Percentiles rank a stretch among this genome's conserved stretches.
Evolutionary conservation across 2,797 vertebrate genomes (phyloP).

Genomic region (Rhinella marina): DNA sequence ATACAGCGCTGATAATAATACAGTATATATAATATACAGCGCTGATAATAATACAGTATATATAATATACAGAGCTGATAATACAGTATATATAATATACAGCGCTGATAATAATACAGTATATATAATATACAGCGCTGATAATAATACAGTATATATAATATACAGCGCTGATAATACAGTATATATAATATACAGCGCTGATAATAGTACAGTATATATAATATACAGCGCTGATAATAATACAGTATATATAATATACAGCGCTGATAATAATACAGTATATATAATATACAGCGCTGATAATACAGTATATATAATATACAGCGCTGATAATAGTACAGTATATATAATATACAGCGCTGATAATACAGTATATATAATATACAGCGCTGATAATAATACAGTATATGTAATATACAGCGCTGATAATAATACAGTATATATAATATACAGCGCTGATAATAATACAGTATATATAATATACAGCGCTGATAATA

Average conservation of each 20-base stretch:
- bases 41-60: not conserved
- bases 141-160: not conserved
- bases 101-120: not conserved
- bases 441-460: not conserved
- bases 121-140: not conserved
- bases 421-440: not conserved
- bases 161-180: not conserved
- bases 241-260: not conserved
- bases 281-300: not conserved
- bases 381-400: not conserved
- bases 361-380: not conserved
- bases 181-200: not conserved
- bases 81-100: not conserved
- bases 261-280: not conserved
- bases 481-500: not conserved
- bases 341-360: not conserved
- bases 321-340: not conserved
- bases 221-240: not conserved
- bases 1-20: not conserved
- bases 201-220: not conserved
- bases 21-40: not conserved
- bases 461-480: not conserved
- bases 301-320: not conserved
- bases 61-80: too few species aligned
- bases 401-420: not conserved